Percentiles rank a stretch among this genome's conserved stretches.
These are phyloP conservation scores for Rhamphomyia laevipes DNA, from an alignment of 2,888 invertebrate genomes.

Conservation along the genomic window DNA sequence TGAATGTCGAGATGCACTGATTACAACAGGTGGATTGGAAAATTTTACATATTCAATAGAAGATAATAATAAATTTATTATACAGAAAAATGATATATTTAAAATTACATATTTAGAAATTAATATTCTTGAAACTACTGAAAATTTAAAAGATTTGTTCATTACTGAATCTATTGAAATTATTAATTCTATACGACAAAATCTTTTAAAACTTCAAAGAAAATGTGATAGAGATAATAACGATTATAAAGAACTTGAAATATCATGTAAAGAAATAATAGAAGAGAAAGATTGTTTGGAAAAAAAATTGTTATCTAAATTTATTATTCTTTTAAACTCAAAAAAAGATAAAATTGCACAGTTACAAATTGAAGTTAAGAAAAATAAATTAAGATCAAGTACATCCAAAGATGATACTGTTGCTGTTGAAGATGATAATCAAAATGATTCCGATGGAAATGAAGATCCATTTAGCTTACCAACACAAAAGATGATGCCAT, in stretches of 20 bases:
- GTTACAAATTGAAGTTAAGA: background rate
- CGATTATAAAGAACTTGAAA: slow-evolving; percentile 2
- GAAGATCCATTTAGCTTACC: too few species aligned
- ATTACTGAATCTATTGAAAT: slow-evolving; percentile 1
- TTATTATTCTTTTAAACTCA: slow-evolving; percentile 8
- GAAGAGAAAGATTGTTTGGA: slow-evolving; percentile 3
- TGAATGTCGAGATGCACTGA: slow-evolving; percentile 5
- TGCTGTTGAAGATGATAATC: background rate
- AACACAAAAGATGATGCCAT: too few species aligned
- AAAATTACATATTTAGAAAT: slow-evolving; percentile 4
- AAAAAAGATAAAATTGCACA: slow-evolving; percentile 13
- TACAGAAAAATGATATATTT: slow-evolving; percentile 5
- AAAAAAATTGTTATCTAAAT: slow-evolving; percentile 8
- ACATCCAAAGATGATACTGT: background rate
- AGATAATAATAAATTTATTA: slow-evolving; percentile 3
- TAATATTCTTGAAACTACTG: background rate
- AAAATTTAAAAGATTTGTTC: background rate
- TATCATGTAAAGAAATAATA: slow-evolving; percentile 4
- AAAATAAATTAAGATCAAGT: background rate
- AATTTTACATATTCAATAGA: slow-evolving; percentile 7
- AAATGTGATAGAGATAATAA: slow-evolving; percentile 2
- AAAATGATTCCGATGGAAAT: background rate
- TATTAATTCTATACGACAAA: background rate
- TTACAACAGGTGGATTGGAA: slow-evolving; percentile 1
- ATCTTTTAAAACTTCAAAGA: background rate